These are phyloP conservation scores for Polyploca ridens DNA, from an alignment of 2,888 invertebrate genomes.

Conservation along the genomic window DNA sequence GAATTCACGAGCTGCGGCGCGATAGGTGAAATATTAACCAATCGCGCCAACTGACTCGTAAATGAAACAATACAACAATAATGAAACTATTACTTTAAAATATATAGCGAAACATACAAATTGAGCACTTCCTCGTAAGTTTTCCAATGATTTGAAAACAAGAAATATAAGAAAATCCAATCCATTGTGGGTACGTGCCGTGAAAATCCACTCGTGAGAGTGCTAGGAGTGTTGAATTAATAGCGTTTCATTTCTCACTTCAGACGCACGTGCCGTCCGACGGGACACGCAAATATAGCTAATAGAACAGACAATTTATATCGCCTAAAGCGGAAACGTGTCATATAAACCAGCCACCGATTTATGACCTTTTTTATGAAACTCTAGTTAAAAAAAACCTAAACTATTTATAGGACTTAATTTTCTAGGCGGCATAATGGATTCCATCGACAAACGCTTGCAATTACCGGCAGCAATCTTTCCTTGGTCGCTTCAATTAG, in stretches of 20 bases:
- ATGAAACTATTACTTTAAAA: neutral
- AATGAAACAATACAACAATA: neutral
- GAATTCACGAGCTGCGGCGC: too few relatives aligned
- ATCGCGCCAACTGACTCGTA: neutral
- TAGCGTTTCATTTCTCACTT: conserved; percentile 58
- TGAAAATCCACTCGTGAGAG: conserved; percentile 39
- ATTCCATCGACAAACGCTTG: too few relatives aligned
- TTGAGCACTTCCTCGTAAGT: neutral
- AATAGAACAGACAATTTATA: conserved; percentile 15
- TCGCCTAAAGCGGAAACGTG: neutral
- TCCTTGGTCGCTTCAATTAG: too few relatives aligned
- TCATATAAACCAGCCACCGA: neutral
- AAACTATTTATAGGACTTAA: too few relatives aligned
- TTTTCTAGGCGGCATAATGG: too few relatives aligned
- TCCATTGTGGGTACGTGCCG: conserved; percentile 37
- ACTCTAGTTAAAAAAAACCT: neutral
- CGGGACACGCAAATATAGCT: conserved; percentile 12
- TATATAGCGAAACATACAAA: neutral
- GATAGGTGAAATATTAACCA: too few relatives aligned
- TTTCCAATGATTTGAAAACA: conserved; percentile 17
- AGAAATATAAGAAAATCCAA: conserved; percentile 28
- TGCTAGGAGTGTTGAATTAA: conserved; percentile 48
- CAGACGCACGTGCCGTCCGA: conserved; percentile 41
- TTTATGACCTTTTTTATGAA: neutral
- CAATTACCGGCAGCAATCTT: too few relatives aligned